Base-by-base conservation (phyloP, 1,140 invertebrate species). In the Drosophila sechellia region DNA sequence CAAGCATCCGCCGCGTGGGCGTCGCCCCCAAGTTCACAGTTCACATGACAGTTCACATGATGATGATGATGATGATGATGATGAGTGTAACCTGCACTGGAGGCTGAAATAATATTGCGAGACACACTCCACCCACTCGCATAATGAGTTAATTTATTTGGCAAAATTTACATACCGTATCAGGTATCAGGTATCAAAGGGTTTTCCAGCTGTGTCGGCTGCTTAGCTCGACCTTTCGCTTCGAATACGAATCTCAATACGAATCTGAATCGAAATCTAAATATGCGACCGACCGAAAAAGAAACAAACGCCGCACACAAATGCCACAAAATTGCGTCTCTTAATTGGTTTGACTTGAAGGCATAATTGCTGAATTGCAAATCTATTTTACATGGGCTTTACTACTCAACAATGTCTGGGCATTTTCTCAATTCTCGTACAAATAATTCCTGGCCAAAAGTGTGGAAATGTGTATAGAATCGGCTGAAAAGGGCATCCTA, bases 1-100 rank as follows among this genome's bases (percentile, higher is more conserved):
- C 64, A 68, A 68, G 64, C 64, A 68, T 68, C 64, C 60, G 64
- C 46, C 60, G 60, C 60, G 64, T 68, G 64, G 64, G 64, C 64
- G 64, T 68, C 64, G 64, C 59, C 59, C 59, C 46, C 64, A 68
- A 68, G 64, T 68, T 68, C 64, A 68, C 64, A 68, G 60, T 68
- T 68, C 64, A 68, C 46, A 68, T 64, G 64, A 52, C 64, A 66
- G n/a, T n/a, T n/a, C n/a, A n/a, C n/a, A n/a, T 15, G 20, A 39
- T 20, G 1, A 43, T 11, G 45, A 27, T 15, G 45, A 8, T 48
- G 45, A 8, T 48, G 22, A 48, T n/a, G 48, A 50, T 52, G 31
- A 35, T 52, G 49, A 52, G 49, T 35, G 49, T 40, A 68, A 64
- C 59, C 59, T 61, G 59, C 59, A 39, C 11, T 25, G n/a, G 35